Base-by-base conservation (phyloP, 2,113 vertebrate species). In the Brachyistius frenatus region DNA sequence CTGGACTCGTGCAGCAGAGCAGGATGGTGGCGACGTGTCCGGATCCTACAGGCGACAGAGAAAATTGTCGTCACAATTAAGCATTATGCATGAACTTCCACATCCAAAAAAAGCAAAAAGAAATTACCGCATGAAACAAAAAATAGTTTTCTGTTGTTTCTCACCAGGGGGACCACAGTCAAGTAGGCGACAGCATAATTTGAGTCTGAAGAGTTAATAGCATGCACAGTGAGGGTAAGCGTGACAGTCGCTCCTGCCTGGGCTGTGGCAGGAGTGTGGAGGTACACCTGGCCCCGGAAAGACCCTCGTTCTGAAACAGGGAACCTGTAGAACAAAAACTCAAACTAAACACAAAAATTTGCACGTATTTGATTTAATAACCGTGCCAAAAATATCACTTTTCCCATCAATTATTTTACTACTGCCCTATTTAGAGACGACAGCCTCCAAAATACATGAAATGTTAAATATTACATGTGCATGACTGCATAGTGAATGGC, bases 111-210 rank as follows among this genome's bases (percentile, higher is more conserved):
- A 47, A 4, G 1, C 36, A 64, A 61, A n/a, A 47, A 4, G 1
- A 31, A 8, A 32, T 16, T 9, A 36, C 10, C 47, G 16, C 14
- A 35, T n/a, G 2, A 44, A 44, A 44, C 10, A 44, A 11, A 3
- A 44, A 44, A 13, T 15, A 10, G 11, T 9, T 49, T 44, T 36
- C 0, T 16, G 13, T 47, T 10, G 11, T 55, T 67, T 16, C 90
- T 93, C 72, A 95, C 95, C 78, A 55, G 88, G 0, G 89, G 88
- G 6, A 93, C 74, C 31, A 97, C 94, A 10, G 92, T 92, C 35
- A 97, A 81, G 69, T 92, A 92, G 31, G 92, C 84, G 77, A 96
- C 95, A n/a, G 94, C 94, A 13, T 95, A 94, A 71, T 93, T 94
- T 35, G 91, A 78, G 7, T 93, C 92, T 5, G 87, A 57, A 0